Conservation (phyloP, 2,797 vertebrate genomes). For the Alfaro cultratus region DNA sequence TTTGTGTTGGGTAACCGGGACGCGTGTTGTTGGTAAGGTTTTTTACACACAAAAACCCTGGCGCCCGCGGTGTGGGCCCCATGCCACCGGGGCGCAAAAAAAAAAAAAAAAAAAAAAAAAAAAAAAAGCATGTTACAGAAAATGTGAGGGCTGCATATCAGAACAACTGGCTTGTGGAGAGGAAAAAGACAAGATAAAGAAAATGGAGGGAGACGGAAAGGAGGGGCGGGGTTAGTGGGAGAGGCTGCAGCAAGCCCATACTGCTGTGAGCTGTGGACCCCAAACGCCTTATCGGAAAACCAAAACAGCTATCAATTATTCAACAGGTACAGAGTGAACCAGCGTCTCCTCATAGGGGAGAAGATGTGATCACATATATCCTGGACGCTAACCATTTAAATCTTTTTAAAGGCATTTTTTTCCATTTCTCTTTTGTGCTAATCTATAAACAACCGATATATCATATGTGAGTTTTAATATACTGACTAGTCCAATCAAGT, state of each 20-base stretch:
- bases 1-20: too few species aligned
- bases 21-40: too few species aligned
- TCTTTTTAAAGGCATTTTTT: constrained; percentile 9
- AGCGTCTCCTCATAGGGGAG: constrained; percentile 60
- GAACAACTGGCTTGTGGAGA: constrained; percentile 33
- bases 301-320: constrained; percentile 83
- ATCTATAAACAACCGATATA: background rate
- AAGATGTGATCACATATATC: constrained; percentile 45
- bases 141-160: constrained; percentile 18
- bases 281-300: constrained; percentile 76
- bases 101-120: too few species aligned
- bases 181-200: constrained; percentile 24
- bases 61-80: too few species aligned
- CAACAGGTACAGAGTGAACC: constrained; percentile 76
- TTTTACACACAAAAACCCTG: too few species aligned
- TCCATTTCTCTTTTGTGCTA: background rate
- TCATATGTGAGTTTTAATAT: background rate
- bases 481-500: background rate
- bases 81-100: too few species aligned
- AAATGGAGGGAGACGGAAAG: constrained; percentile 3
- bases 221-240: constrained; percentile 19
- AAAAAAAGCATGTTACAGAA: constrained; percentile 15
- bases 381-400: constrained; percentile 44
- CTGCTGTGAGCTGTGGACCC: constrained; percentile 71
- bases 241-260: constrained; percentile 37